Evolutionary conservation across 2,888 invertebrate species (phyloP).

Genomic region (Ligdia adustata): DNA sequence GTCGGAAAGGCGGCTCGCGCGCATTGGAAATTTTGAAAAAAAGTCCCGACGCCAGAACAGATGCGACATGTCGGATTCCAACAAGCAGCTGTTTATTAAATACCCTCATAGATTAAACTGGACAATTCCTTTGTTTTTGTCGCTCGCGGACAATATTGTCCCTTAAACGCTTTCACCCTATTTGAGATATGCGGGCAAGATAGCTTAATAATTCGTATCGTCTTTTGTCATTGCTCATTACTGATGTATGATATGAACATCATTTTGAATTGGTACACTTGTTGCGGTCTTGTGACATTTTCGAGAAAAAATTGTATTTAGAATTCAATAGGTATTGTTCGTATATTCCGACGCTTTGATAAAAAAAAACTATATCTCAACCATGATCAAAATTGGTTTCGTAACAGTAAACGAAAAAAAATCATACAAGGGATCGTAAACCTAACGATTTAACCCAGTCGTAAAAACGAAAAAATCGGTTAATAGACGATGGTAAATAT

Average conservation of each 20-base stretch:
- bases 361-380: too few species aligned
- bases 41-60: conserved; percentile 69
- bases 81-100: conserved; percentile 81
- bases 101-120: conserved; percentile 78
- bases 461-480: conserved; percentile 30
- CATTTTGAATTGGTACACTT: conserved; percentile 41
- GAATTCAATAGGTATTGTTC: too few species aligned
- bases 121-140: conserved; percentile 74
- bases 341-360: too few species aligned
- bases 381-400: conserved; percentile 3
- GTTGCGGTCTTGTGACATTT: conserved; percentile 30
- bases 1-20: conserved; percentile 68
- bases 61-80: conserved; percentile 81
- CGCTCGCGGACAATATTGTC: conserved; percentile 67
- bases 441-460: conserved; percentile 15
- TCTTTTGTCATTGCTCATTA: conserved; percentile 50
- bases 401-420: too few species aligned
- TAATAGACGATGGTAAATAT: conserved; percentile 30
- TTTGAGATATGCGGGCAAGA: conserved; percentile 71
- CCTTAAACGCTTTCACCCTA: conserved; percentile 71
- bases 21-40: conserved; percentile 79
- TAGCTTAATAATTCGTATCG: conserved; percentile 64
- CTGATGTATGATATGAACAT: conserved; percentile 49
- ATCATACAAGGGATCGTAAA: conserved; percentile 6
- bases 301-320: too few species aligned